Evolutionary conservation across 2,888 invertebrate genomes (phyloP), one percentile per base, ranked within the genome.

Genomic region (Willowsia nigromaculata): DNA sequence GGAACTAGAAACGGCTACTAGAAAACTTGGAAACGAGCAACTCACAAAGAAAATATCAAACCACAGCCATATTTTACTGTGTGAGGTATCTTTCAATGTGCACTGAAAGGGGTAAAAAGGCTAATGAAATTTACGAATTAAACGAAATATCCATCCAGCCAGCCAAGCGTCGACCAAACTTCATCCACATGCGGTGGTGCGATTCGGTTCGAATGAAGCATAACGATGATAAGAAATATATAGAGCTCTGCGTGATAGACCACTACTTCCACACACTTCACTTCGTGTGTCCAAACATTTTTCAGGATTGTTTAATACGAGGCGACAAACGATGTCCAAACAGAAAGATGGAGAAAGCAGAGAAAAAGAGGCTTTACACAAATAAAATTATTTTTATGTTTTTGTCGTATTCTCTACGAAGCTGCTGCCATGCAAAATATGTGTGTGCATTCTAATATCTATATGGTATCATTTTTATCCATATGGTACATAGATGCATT

Each of bases 91-190:
- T 78, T 71, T 53, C n/a, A 37, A 37, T 18, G 18, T 62, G 22
- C 50, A 37, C 27, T 40, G 71, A 68, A 47, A 68, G 53, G 68
- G 47, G 47, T 37, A 40, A 18, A 65, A 56, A 59, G 25, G 30
- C 83, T 88, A 88, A 88, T 88, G 88, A 88, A 88, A 83, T 88
- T 88, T 84, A 50, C 50, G 83, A 76, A 83, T 76, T 65, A 78
- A 83, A 88, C 65, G 87, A 82, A 74, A 87, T 78, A 65, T 47
- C 62, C 30, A 62, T 30, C 50, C 62, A 74, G 15, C 78, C 47
- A 71, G 15, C 78, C 47, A 71, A 71, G 37, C n/a, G 30, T 27
- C 78, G 7, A 56, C 53, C 56, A 7, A 22, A 6, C 25, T 11
- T 11, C 2, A 18, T 3, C 56, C 11, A 22, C 56, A 56, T 53